Evolutionary conservation across 92 coral and sea anemone genomes (phyloP), one percentile per base, ranked within the genome.

Genomic region (Actinernus sp.): DNA sequence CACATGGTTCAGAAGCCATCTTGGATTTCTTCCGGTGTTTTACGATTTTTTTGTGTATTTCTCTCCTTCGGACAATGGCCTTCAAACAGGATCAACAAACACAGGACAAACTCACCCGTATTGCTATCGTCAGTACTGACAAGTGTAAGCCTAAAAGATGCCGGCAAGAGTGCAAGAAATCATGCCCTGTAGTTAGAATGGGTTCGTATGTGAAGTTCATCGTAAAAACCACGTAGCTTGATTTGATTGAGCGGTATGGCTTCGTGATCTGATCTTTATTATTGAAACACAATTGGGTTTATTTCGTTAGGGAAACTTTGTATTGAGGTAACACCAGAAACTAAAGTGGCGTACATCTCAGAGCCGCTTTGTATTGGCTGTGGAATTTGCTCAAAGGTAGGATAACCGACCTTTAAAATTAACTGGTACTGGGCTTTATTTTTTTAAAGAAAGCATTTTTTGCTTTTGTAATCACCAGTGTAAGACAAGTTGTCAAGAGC

Each of bases 361-460:
- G 99, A 95, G 58, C 51, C 89, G 21, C 76, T 95, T 21, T 95
- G 99, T 61, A 95, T 95, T 46, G 99, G 99, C 40, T 95, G 99
- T 73, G 99, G 99, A 43, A 95, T 95, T 28, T 95, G 99, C 36
- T 76, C 86, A 6, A 95, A 95, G 97, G 99, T 95, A 93, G 50
- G 31, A n/a, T n/a, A n/a, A n/a, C n/a, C n/a, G n/a, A n/a, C n/a
- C n/a, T n/a, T n/a, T n/a, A n/a, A n/a, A n/a, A n/a, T n/a, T n/a
- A n/a, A n/a, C n/a, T n/a, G n/a, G n/a, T n/a, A n/a, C n/a, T n/a
- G n/a, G n/a, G n/a, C n/a, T n/a, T n/a, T n/a, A n/a, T n/a, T n/a
- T n/a, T n/a, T n/a, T n/a, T n/a, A n/a, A n/a, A n/a, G n/a, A n/a
- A n/a, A n/a, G n/a, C n/a, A n/a, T n/a, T n/a, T n/a, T n/a, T n/a